phyloP scores from a whole-genome alignment of 2,113 vertebrate genomes.

The Calyptommatus sinebrachiatus region DNA sequence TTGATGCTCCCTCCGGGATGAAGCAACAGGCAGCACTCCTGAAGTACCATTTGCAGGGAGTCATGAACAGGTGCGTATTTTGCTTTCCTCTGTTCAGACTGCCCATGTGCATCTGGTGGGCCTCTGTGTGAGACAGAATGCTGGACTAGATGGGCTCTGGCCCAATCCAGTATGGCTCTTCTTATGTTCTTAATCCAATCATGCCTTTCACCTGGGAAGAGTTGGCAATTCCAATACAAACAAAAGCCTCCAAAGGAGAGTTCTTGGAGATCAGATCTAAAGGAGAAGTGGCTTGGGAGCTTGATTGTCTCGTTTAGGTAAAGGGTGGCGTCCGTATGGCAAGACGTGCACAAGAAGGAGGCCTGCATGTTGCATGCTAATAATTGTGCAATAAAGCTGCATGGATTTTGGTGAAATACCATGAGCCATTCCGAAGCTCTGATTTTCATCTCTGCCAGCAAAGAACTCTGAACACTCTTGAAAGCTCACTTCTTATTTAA shows the following conservation, averaged over 20 bases:
- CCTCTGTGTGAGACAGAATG: no score
- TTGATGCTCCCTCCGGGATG: no score
- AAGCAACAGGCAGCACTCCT: no score
- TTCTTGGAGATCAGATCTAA: constrained; percentile 39
- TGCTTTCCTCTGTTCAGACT: no score
- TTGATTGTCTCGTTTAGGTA: constrained; percentile 30
- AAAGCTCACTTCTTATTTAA: neutral
- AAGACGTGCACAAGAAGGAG: no score
- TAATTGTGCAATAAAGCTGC: neutral
- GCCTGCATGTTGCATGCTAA: no score
- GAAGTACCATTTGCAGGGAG: no score
- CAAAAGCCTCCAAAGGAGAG: constrained; percentile 45
- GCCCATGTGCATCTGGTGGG: no score
- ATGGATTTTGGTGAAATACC: neutral
- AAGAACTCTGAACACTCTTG: neutral
- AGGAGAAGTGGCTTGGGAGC: constrained; percentile 43
- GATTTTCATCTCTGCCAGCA: neutral
- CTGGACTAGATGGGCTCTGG: no score
- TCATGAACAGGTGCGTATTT: no score
- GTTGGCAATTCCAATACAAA: constrained; percentile 38
- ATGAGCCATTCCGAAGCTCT: neutral
- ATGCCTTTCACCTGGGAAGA: constrained; percentile 41
- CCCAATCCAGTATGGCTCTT: no score
- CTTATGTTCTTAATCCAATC: no score
- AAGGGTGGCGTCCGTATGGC: neutral